Conservation (phyloP, 2,797 vertebrate genomes). For the Mormyrops attenuatus region DNA sequence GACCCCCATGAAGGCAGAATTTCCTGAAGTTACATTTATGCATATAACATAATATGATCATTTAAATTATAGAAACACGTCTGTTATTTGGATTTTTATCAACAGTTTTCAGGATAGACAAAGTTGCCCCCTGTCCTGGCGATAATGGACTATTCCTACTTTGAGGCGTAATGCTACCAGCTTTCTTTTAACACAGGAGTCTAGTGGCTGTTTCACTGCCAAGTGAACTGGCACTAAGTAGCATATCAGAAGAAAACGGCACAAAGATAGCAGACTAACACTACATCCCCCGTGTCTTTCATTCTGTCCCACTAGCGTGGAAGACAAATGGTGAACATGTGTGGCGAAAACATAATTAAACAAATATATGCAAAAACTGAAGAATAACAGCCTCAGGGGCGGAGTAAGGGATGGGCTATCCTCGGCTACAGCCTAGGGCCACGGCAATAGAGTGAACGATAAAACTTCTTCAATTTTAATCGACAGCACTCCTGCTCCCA, state of each 20-base stretch:
- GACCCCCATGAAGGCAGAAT: neutral
- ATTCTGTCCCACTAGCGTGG: neutral
- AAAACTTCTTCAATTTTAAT: neutral
- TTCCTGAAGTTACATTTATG: neutral
- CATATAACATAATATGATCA: neutral
- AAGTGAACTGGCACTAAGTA: neutral
- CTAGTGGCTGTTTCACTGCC: neutral
- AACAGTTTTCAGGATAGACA: neutral
- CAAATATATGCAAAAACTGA: neutral
- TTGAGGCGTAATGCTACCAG: neutral
- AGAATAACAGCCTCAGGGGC: neutral
- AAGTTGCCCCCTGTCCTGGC: neutral
- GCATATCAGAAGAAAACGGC: neutral
- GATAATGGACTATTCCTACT: neutral
- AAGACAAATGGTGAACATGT: neutral
- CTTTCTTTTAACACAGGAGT: neutral
- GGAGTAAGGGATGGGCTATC: neutral
- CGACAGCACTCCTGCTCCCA: neutral
- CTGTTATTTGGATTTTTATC: neutral
- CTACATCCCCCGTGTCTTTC: neutral
- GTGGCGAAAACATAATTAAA: neutral
- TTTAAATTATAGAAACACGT: neutral
- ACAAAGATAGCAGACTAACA: neutral
- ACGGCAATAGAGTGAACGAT: neutral
- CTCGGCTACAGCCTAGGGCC: neutral